Percentiles rank a stretch among this genome's conserved stretches.
Conservation (phyloP, 2,113 vertebrate genomes). For the Mesocricetus auratus region DNA sequence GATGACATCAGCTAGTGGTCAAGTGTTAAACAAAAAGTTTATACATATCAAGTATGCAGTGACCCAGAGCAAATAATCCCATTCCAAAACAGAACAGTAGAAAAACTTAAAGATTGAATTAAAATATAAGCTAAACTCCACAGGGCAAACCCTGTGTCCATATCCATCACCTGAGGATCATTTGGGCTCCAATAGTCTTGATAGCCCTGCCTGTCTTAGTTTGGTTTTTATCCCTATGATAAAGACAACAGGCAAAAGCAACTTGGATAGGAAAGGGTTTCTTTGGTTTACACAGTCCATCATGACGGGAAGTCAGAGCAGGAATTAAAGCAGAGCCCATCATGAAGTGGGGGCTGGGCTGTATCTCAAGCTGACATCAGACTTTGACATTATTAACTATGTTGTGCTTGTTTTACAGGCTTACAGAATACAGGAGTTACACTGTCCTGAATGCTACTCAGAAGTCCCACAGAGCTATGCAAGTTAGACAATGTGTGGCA, state of each 20-base stretch:
- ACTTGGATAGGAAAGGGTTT: neutral
- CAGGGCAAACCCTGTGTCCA: neutral
- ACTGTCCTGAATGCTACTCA: neutral
- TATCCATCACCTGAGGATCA: neutral
- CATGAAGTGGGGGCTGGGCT: neutral
- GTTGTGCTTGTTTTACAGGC: neutral
- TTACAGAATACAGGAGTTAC: neutral
- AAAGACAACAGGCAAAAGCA: neutral
- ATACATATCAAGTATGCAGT: neutral
- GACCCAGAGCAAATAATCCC: neutral
- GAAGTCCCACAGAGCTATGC: neutral
- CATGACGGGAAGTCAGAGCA: neutral
- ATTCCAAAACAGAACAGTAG: neutral
- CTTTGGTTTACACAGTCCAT: neutral
- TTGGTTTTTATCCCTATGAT: neutral
- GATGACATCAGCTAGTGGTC: neutral
- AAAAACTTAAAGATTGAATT: neutral
- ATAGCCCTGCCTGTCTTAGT: neutral
- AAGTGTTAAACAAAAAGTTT: neutral
- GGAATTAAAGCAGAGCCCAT: neutral
- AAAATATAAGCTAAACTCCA: neutral
- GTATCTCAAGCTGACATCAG: neutral
- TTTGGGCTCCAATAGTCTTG: neutral
- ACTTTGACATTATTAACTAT: neutral
- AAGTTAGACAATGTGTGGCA: neutral